phyloP scores from a whole-genome alignment of 1,140 invertebrate genomes.

The Lordiphosa collinella region DNA sequence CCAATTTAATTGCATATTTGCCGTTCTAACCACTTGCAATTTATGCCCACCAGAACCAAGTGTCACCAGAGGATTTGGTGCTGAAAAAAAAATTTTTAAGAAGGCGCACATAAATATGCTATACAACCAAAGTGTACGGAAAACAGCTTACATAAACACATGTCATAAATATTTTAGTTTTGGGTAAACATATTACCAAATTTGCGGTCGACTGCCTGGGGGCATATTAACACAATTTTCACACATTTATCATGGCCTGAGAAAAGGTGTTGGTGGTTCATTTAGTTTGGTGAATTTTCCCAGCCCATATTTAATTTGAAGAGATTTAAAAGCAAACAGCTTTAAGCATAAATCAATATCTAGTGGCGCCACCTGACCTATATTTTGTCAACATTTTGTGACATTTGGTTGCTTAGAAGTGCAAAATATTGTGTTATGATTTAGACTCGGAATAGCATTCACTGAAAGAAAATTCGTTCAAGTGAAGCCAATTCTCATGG shows the following conservation, averaged over 20 bases:
- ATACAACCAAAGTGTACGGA: neutral
- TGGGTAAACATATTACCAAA: conserved; percentile 13
- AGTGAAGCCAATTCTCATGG: no score
- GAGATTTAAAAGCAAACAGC: no score
- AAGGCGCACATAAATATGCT: conserved; percentile 19
- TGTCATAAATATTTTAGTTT: conserved; percentile 30
- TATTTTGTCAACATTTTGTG: no score
- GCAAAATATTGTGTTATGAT: no score
- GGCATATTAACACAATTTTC: conserved; percentile 41
- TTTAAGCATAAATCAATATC: no score
- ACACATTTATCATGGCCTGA: conserved; percentile 9
- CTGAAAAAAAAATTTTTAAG: conserved; percentile 1
- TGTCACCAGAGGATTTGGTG: neutral
- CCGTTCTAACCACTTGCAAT: conserved; percentile 44
- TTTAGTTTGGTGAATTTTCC: conserved; percentile 41
- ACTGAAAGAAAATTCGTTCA: no score
- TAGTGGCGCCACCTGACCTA: no score
- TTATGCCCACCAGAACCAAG: conserved; percentile 37
- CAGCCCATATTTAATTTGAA: neutral
- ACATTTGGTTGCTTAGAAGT: no score
- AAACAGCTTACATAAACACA: conserved; percentile 2
- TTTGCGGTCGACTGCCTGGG: conserved; percentile 13
- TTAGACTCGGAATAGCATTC: no score
- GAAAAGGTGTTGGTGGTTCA: conserved; percentile 9
- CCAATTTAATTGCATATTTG: conserved; percentile 22